A percentile compares a stretch with the other conserved stretches of the same genome.
phyloP scores from a whole-genome alignment of 2,888 invertebrate genomes.

The Pseudococcus jackbeardsleyi region DNA sequence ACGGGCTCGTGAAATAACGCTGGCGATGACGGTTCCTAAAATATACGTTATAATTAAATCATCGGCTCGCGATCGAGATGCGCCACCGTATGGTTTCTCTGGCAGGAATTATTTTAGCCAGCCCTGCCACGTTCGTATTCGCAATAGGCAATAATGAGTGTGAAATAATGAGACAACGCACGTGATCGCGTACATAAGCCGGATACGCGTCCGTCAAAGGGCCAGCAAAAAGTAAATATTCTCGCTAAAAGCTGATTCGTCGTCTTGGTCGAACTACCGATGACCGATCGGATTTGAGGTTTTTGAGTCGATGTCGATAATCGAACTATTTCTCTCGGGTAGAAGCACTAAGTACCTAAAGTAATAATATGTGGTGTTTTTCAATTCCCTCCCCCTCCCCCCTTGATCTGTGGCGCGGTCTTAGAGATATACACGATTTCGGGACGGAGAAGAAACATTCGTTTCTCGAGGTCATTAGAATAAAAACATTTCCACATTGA shows the following conservation, averaged over 20 bases:
- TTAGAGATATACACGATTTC: not conserved
- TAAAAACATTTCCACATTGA: conserved; percentile 63
- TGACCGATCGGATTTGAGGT: not conserved
- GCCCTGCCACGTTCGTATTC: not conserved
- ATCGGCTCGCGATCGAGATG: not conserved
- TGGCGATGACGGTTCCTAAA: not conserved
- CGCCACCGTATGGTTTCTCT: not conserved
- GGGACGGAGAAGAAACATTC: conserved; percentile 47
- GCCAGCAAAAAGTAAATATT: not conserved
- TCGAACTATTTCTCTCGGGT: not conserved
- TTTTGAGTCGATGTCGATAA: not conserved
- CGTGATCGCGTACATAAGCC: conserved; percentile 56
- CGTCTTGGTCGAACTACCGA: not conserved
- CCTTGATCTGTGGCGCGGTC: not conserved
- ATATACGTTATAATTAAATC: conserved; percentile 5
- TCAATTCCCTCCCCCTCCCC: not conserved
- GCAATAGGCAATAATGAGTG: conserved; percentile 42
- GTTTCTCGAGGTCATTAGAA: conserved; percentile 64
- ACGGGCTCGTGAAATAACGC: conserved; percentile 17
- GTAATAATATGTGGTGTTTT: not conserved
- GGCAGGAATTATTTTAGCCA: conserved; percentile 11
- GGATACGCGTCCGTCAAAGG: conserved; percentile 59
- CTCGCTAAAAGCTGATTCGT: conserved; percentile 8
- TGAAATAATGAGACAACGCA: conserved; percentile 56
- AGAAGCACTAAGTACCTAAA: not conserved